These are phyloP conservation scores for Deilephila porcellus DNA, from an alignment of 2,888 invertebrate species.

Conservation along the genomic window DNA sequence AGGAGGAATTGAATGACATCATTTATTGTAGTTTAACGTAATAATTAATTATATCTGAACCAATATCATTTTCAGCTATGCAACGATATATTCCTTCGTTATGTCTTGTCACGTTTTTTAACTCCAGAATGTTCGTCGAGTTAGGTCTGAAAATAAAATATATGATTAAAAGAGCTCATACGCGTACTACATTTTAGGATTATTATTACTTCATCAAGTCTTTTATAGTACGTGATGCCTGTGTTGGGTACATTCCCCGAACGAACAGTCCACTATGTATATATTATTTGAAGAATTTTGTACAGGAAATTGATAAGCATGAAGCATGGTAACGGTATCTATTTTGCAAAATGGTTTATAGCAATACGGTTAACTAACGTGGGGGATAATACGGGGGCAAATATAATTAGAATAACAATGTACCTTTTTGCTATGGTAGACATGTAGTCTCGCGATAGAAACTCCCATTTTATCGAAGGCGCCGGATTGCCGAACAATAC, in stretches of 20 bases:
- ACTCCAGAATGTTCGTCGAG: slow-evolving; percentile 43
- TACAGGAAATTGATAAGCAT: too few species aligned
- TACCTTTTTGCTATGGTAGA: slow-evolving; percentile 36
- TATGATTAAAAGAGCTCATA: too few species aligned
- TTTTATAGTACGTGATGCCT: too few species aligned
- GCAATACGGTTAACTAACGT: too few species aligned
- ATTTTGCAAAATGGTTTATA: too few species aligned
- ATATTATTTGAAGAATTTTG: too few species aligned
- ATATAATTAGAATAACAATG: not conserved
- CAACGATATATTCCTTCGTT: slow-evolving; percentile 67
- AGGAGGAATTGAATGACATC: not conserved
- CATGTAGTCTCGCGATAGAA: slow-evolving; percentile 52
- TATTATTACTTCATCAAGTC: too few species aligned
- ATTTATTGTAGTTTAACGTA: slow-evolving; percentile 46
- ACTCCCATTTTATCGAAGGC: slow-evolving; percentile 65
- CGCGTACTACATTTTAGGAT: too few species aligned
- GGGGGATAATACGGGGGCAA: too few species aligned
- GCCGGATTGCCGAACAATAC: slow-evolving; percentile 61
- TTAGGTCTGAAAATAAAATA: slow-evolving; percentile 50
- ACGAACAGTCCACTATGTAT: too few species aligned
- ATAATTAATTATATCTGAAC: slow-evolving; percentile 58
- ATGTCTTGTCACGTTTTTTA: slow-evolving; percentile 51
- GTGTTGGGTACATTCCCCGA: too few species aligned
- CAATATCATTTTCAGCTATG: slow-evolving; percentile 60
- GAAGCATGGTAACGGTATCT: too few species aligned